These are phyloP conservation scores for Eubasilissa splendida DNA, from an alignment of 2,888 invertebrate genomes.

Conservation along the genomic window DNA sequence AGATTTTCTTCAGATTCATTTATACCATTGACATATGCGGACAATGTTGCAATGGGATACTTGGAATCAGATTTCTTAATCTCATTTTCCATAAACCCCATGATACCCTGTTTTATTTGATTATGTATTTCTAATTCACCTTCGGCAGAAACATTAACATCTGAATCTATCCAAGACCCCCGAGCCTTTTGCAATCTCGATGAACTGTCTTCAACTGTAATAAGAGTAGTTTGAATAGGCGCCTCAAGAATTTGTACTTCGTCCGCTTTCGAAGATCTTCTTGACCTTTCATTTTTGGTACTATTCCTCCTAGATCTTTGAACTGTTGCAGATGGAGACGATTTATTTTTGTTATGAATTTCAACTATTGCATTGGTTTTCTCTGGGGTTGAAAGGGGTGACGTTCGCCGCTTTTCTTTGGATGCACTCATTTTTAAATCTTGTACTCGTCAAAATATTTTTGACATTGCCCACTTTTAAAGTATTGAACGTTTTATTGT, in stretches of 20 bases:
- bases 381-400: constrained; percentile 49
- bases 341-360: constrained; percentile 53
- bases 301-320: constrained; percentile 35
- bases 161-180: constrained; percentile 70
- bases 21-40: constrained; percentile 71
- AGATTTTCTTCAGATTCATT: constrained; percentile 70
- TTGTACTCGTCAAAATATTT: background rate
- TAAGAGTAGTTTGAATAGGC: constrained; percentile 33
- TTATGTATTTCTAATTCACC: constrained; percentile 75
- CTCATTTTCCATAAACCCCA: constrained; percentile 72
- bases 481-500: constrained; percentile 8
- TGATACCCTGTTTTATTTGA: constrained; percentile 71
- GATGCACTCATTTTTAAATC: constrained; percentile 49
- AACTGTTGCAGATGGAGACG: constrained; percentile 41
- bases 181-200: constrained; percentile 64
- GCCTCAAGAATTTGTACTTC: constrained; percentile 34
- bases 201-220: constrained; percentile 59
- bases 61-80: constrained; percentile 68
- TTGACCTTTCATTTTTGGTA: constrained; percentile 43
- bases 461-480: background rate
- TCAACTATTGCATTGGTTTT: constrained; percentile 51
- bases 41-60: constrained; percentile 66
- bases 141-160: constrained; percentile 72
- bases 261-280: constrained; percentile 47
- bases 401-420: constrained; percentile 48